Base-by-base conservation (phyloP, 2,113 vertebrate genomes). In the Rynchops niger region DNA sequence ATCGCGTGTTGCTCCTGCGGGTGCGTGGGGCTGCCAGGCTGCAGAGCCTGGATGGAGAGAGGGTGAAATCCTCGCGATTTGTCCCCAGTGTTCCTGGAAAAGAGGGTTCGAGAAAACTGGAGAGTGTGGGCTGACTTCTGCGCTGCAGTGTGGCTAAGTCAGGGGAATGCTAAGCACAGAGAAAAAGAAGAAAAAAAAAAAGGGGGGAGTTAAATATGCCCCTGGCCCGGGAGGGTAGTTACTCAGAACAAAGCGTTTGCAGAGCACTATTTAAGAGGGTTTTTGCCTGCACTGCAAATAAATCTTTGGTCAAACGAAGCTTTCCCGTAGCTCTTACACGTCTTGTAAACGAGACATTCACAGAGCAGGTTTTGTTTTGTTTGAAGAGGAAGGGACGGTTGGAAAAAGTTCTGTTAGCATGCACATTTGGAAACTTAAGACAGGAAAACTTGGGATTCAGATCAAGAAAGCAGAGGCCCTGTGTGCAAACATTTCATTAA, bases 401-500 rank as follows among this genome's bases (percentile, higher is more conserved):
- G 72, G 66, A 82, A 81, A 61, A 86, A 83, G 32, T 91, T 86
- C 45, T 87, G 47, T 73, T 90, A 85, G 52, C 21, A 0, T 52
- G 45, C 43, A 26, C 40, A 7, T 70, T 93, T 55, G 55, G 80
- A 87, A 83, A 63, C 63, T 79, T 77, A 66, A 80, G 49, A n/a
- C 36, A 6, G 81, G 84, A 47, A 83, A 88, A 43, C 11, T 70
- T 95, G 86, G 53, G 53, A 70, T 90, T 86, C 56, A 15, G 74
- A 77, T 86, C 7, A 42, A 94, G 76, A 86, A 69, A 77, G 50
- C 45, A 23, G 70, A 73, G 78, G 65, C 50, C 30, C 13, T 65
- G 52, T 83, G 40, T 67, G 78, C 77, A 93, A 72, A 50, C 40
- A 38, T 89, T 85, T 93, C 58, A 58, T 87, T 93, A 87, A 81